These are phyloP conservation scores for Synanthedon formicaeformis DNA, from an alignment of 2,888 invertebrate species.

Conservation along the genomic window DNA sequence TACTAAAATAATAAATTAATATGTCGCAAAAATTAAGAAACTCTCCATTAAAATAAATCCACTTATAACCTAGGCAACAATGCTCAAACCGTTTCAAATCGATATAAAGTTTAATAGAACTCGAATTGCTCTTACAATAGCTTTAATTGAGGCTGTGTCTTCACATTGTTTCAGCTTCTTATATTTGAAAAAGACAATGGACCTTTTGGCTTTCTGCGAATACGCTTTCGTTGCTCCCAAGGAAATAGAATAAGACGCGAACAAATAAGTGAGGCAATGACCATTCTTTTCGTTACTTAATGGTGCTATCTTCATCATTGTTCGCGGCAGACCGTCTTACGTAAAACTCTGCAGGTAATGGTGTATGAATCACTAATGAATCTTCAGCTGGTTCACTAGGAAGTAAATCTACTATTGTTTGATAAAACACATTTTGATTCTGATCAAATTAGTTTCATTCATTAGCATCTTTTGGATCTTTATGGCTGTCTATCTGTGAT, in stretches of 20 bases:
- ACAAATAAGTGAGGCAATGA: slow-evolving; percentile 60
- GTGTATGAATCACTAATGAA: slow-evolving; percentile 40
- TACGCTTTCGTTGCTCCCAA: slow-evolving; percentile 45
- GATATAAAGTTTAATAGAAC: neutral
- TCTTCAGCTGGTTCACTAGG: slow-evolving; percentile 30
- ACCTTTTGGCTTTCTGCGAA: slow-evolving; percentile 29
- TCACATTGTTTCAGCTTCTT: slow-evolving; percentile 7
- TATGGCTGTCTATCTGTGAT: no score
- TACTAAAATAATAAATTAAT: no score
- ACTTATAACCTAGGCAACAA: neutral
- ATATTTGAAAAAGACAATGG: slow-evolving; percentile 31
- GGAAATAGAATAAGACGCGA: slow-evolving; percentile 38
- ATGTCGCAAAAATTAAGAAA: slow-evolving; percentile 7
- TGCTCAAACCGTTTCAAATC: neutral
- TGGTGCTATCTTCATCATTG: slow-evolving; percentile 60
- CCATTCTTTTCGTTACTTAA: slow-evolving; percentile 54
- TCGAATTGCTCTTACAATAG: slow-evolving; percentile 17
- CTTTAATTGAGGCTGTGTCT: slow-evolving; percentile 14
- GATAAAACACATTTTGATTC: slow-evolving; percentile 3
- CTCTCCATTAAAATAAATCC: no score
- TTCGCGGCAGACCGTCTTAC: slow-evolving; percentile 42
- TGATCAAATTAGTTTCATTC: neutral
- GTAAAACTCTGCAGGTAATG: slow-evolving; percentile 52
- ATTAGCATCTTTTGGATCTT: neutral
- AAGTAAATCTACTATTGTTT: slow-evolving; percentile 49